Evolutionary conservation across 2,113 vertebrate species (phyloP).

Genomic region (Ellobius talpinus): DNA sequence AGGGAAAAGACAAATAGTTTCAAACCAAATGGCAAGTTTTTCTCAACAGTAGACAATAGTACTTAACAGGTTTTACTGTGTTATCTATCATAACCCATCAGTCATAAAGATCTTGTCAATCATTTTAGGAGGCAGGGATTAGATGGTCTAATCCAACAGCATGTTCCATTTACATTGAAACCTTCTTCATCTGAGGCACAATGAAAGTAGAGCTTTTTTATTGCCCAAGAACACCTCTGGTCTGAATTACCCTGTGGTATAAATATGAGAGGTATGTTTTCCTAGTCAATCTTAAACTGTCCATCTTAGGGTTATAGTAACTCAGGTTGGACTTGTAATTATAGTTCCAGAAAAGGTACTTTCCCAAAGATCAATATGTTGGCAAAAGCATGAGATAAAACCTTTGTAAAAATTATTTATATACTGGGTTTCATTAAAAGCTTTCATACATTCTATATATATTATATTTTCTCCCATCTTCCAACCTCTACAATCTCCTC

Average conservation of each 20-base stretch:
- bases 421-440: background rate
- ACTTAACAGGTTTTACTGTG: background rate
- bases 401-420: background rate
- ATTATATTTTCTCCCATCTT: background rate
- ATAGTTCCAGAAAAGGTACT: background rate
- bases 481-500: background rate
- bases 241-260: background rate
- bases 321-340: background rate
- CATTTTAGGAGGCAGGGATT: background rate
- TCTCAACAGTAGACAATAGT: background rate
- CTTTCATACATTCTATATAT: background rate
- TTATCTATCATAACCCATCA: background rate
- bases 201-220: background rate
- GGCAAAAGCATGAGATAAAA: background rate
- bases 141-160: no score
- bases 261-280: background rate
- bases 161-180: background rate
- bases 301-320: background rate
- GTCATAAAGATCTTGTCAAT: background rate
- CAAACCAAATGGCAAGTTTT: conserved; percentile 5
- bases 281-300: background rate
- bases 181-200: background rate
- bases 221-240: background rate
- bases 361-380: background rate
- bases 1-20: background rate